Evolutionary conservation across 2,888 invertebrate genomes (phyloP).

Genomic region (Cyrtodaria siliqua): DNA sequence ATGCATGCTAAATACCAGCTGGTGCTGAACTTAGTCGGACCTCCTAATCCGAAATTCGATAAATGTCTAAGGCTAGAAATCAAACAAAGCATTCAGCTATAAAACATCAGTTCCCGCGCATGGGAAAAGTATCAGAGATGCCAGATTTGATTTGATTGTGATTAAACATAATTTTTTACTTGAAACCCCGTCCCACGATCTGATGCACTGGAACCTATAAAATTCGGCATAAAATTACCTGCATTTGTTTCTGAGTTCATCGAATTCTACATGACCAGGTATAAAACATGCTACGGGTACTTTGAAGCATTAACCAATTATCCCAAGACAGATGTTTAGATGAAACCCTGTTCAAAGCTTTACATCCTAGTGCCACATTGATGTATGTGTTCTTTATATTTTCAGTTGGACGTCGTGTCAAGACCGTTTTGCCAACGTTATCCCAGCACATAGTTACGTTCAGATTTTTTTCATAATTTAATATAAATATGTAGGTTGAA

Average conservation of each 20-base stretch:
- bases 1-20: slow-evolving; percentile 10
- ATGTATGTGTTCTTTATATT: slow-evolving; percentile 27
- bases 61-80: too few species aligned
- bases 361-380: slow-evolving; percentile 40
- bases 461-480: too few species aligned
- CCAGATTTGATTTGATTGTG: slow-evolving; percentile 50
- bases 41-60: too few species aligned
- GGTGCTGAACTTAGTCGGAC: too few species aligned
- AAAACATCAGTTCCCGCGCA: slow-evolving; percentile 56
- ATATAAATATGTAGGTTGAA: too few species aligned
- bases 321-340: slow-evolving; percentile 11
- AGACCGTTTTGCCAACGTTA: slow-evolving; percentile 20
- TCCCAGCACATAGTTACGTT: slow-evolving; percentile 32
- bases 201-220: slow-evolving; percentile 38
- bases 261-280: too few species aligned
- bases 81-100: too few species aligned
- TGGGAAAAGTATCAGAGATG: slow-evolving; percentile 53
- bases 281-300: too few species aligned
- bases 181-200: slow-evolving; percentile 32
- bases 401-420: slow-evolving; percentile 15
- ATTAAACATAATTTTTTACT: slow-evolving; percentile 50
- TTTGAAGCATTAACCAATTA: too few species aligned
- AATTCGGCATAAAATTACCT: slow-evolving; percentile 31
- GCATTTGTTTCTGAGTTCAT: slow-evolving; percentile 34
- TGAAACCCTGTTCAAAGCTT: slow-evolving; percentile 30